Percentiles rank a stretch among this genome's conserved stretches.
phyloP scores from a whole-genome alignment of 2,797 vertebrate genomes.

The Gadopsis marmoratus region DNA sequence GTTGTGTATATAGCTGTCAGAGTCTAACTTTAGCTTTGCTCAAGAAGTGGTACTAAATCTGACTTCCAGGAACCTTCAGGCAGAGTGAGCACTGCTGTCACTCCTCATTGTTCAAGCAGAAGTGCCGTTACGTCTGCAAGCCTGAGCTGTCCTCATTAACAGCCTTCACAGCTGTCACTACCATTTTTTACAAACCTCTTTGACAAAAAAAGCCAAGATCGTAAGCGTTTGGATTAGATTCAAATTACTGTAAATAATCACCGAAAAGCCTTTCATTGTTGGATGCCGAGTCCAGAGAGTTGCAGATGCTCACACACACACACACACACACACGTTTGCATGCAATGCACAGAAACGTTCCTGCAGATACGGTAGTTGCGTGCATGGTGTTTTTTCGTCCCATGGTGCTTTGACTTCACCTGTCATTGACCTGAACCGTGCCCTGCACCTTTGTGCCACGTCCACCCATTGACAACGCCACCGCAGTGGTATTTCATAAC shows the following conservation, averaged over 20 bases:
- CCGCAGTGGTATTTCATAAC: slow-evolving; percentile 67
- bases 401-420: slow-evolving; percentile 35
- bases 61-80: slow-evolving; percentile 67
- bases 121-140: slow-evolving; percentile 49
- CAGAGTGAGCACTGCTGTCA: slow-evolving; percentile 57
- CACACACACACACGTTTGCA: background rate
- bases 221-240: slow-evolving; percentile 36
- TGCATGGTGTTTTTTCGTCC: background rate
- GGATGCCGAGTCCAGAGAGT: background rate
- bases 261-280: slow-evolving; percentile 23
- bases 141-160: slow-evolving; percentile 60
- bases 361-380: background rate
- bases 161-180: slow-evolving; percentile 36
- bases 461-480: slow-evolving; percentile 38
- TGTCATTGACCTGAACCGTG: slow-evolving; percentile 12
- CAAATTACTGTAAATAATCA: slow-evolving; percentile 23
- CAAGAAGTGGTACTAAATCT: slow-evolving; percentile 49
- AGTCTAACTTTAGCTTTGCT: slow-evolving; percentile 55
- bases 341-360: background rate
- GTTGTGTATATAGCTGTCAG: slow-evolving; percentile 45
- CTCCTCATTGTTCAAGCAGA: slow-evolving; percentile 48
- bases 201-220: slow-evolving; percentile 14
- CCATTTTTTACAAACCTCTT: slow-evolving; percentile 10
- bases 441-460: slow-evolving; percentile 36
- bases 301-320: slow-evolving; percentile 20